These are phyloP conservation scores for Biston betularia DNA, from an alignment of 2,888 invertebrate species.

Conservation along the genomic window DNA sequence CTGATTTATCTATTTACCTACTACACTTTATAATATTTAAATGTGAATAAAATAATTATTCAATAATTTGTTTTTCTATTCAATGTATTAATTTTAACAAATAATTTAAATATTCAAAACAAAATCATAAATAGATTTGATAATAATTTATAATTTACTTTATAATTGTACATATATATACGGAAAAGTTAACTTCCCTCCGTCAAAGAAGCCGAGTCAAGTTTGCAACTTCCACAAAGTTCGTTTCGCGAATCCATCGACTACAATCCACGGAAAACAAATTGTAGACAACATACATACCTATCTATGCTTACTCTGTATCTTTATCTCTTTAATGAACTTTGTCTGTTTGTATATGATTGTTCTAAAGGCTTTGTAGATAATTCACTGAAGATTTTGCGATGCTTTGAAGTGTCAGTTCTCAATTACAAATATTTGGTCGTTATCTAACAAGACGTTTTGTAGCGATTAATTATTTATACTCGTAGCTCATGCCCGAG, in stretches of 20 bases:
- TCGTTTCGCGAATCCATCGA: conserved; percentile 2
- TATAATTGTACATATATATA: too few relatives aligned
- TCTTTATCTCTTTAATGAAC: conserved; percentile 6
- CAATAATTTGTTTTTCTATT: too few relatives aligned
- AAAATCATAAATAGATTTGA: too few relatives aligned
- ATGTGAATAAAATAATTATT: too few relatives aligned
- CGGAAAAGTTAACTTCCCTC: not conserved
- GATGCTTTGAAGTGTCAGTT: not conserved
- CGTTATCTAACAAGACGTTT: not conserved
- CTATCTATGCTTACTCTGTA: not conserved
- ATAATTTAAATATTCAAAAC: too few relatives aligned
- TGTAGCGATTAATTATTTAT: too few relatives aligned
- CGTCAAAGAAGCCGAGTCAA: conserved; percentile 6
- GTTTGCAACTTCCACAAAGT: conserved; percentile 13
- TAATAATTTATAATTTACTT: too few relatives aligned
- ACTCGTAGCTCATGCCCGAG: too few relatives aligned
- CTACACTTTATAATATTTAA: too few relatives aligned
- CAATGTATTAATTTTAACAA: too few relatives aligned
- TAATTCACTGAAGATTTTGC: not conserved
- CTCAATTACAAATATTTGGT: not conserved
- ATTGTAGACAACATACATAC: not conserved
- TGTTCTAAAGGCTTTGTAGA: conserved; percentile 6
- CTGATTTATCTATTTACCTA: too few relatives aligned
- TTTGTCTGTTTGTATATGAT: conserved; percentile 3
- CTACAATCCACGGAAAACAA: not conserved